Evolutionary conservation across 2,797 vertebrate genomes (phyloP), one percentile per base, ranked within the genome.

Genomic region (Urophycis tenuis): DNA sequence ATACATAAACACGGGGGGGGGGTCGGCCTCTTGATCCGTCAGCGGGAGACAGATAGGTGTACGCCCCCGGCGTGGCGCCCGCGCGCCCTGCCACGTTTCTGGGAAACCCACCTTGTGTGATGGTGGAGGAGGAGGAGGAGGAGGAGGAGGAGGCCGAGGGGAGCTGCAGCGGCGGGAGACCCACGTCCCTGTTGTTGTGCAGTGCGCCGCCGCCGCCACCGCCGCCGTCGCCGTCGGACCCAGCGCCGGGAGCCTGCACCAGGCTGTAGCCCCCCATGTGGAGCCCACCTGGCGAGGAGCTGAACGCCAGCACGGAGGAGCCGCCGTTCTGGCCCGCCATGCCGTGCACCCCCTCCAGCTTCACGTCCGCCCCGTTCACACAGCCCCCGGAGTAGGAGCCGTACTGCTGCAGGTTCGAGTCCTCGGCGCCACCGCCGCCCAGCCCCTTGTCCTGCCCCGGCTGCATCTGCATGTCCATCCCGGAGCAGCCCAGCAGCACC

Each of bases 191-290:
- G 74, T 93, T 94, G 74, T 93, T 95, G 83, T 97, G 92, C 85
- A 96, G 91, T 32, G 90, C 85, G 88, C 93, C 93, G 85, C 93
- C 89, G 75, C 94, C 94, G 72, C 90, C 87, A 89, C 95, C 94
- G 32, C 93, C 93, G 85, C 93, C 89, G 75, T 94, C 94, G 72
- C 90, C 87, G 89, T 95, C 94, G 32, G 95, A 84, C 49, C 89
- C 88, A 19, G 88, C 93, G 86, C 93, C 94, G 39, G 96, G 94
- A 85, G 98, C 95, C 88, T 96, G 96, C 88, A 97, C 96, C 88
- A 98, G 94, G 87, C 95, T 95, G 90, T 99, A 99, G 78, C 95
- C 95, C 85, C 95, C 96, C 90, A 98, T 94, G 90, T 98, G 96
- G 87, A 96, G 93, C 35, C 94, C 93, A 79, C 91, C 92, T 74